phyloP scores from a whole-genome alignment of 2,888 invertebrate genomes.

The Suillia variegata region DNA sequence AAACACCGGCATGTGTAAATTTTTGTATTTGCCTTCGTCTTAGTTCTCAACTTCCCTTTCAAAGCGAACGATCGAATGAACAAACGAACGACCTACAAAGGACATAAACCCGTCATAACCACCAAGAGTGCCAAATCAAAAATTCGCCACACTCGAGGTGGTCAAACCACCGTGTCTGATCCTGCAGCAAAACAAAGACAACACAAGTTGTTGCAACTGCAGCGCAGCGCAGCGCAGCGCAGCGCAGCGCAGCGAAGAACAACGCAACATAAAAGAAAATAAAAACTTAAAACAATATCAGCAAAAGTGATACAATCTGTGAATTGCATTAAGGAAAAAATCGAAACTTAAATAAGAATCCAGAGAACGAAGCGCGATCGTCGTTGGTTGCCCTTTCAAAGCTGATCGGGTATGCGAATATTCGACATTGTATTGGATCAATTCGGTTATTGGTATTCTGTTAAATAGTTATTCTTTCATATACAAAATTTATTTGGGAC shows the following conservation, averaged over 20 bases:
- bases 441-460: no score
- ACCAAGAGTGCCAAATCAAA: background rate
- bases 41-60: no score
- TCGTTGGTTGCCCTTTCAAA: background rate
- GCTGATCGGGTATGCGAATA: no score
- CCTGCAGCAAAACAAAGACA: background rate
- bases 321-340: background rate
- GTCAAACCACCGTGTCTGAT: background rate
- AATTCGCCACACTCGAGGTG: background rate
- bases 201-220: no score
- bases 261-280: background rate
- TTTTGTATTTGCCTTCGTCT: no score
- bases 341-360: background rate
- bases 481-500: no score
- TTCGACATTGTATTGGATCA: no score
- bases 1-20: no score
- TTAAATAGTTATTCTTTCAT: no score
- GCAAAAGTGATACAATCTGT: constrained; percentile 3
- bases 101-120: background rate
- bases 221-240: background rate
- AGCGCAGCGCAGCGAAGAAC: background rate
- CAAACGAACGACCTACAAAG: constrained; percentile 1
- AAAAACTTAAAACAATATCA: background rate
- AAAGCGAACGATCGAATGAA: no score
- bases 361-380: background rate